These are phyloP conservation scores for Cyprinus carpio DNA, from an alignment of 2,113 vertebrate genomes.

Conservation along the genomic window DNA sequence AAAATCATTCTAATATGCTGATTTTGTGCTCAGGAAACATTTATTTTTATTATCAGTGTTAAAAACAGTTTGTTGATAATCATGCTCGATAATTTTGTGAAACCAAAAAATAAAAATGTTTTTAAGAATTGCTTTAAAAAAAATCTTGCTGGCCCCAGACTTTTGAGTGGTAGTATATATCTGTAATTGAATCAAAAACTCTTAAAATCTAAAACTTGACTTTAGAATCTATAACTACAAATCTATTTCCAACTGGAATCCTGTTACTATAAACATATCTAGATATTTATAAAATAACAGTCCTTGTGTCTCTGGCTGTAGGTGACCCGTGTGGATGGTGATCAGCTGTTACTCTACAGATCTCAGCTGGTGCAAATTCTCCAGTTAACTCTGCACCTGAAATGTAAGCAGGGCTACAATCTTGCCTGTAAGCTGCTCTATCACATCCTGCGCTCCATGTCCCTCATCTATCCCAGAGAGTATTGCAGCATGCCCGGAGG, in stretches of 20 bases:
- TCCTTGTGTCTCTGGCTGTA: slow-evolving; percentile 56
- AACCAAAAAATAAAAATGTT: too few relatives aligned
- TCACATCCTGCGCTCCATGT: slow-evolving; percentile 90
- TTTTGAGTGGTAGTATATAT: background rate
- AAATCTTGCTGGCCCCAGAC: background rate
- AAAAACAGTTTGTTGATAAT: too few relatives aligned
- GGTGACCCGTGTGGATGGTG: slow-evolving; percentile 94
- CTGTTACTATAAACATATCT: background rate
- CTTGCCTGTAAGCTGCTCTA: slow-evolving; percentile 94
- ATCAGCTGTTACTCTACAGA: slow-evolving; percentile 88
- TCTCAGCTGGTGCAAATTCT: slow-evolving; percentile 90
- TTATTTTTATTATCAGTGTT: too few relatives aligned
- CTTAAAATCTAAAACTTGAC: background rate
- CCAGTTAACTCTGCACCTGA: slow-evolving; percentile 87
- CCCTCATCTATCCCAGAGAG: slow-evolving; percentile 93
- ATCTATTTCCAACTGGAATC: background rate
- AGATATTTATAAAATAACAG: background rate
- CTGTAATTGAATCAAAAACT: background rate
- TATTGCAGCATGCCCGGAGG: slow-evolving; percentile 96
- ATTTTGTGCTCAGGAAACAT: too few relatives aligned
- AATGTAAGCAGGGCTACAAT: slow-evolving; percentile 96
- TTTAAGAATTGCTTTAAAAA: background rate
- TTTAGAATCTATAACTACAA: background rate
- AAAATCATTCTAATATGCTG: too few relatives aligned
- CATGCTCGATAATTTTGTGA: background rate